Percentiles rank a stretch among this genome's conserved stretches.
Conservation (phyloP, 2,797 vertebrate genomes). For the Eulemur mongoz region DNA sequence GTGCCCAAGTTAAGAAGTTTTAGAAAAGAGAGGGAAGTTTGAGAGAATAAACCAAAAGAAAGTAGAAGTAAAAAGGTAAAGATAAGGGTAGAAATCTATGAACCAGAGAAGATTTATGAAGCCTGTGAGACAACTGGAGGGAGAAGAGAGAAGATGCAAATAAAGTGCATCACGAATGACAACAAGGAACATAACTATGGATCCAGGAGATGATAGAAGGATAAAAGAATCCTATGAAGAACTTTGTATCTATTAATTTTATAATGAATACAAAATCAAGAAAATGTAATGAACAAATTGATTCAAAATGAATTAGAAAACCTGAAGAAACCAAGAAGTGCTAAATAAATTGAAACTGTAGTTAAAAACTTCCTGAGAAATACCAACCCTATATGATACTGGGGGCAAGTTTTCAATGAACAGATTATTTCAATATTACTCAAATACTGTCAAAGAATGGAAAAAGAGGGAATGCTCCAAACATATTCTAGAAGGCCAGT, state of each 20-base stretch:
- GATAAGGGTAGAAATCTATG: background rate
- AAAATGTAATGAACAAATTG: background rate
- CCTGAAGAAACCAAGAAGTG: background rate
- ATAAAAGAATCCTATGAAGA: background rate
- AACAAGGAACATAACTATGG: background rate
- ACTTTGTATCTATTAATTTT: background rate
- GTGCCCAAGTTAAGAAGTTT: background rate
- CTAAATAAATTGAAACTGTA: background rate
- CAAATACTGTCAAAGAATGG: background rate
- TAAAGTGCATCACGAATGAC: background rate
- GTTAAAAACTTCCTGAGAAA: conserved; percentile 20
- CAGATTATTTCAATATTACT: conserved; percentile 12
- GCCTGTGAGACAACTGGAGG: background rate
- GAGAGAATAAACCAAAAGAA: background rate
- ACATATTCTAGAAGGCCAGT: background rate
- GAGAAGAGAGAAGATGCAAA: background rate
- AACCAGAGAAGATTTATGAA: background rate
- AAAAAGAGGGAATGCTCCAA: background rate
- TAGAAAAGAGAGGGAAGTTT: background rate
- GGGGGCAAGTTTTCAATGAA: background rate
- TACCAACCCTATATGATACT: background rate
- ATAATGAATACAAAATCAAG: background rate
- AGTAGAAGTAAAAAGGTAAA: background rate
- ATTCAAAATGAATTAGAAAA: conserved; percentile 38
- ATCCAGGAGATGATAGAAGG: background rate